Conservation (phyloP, 2,113 vertebrate species). For the Erpornis zantholeuca region DNA sequence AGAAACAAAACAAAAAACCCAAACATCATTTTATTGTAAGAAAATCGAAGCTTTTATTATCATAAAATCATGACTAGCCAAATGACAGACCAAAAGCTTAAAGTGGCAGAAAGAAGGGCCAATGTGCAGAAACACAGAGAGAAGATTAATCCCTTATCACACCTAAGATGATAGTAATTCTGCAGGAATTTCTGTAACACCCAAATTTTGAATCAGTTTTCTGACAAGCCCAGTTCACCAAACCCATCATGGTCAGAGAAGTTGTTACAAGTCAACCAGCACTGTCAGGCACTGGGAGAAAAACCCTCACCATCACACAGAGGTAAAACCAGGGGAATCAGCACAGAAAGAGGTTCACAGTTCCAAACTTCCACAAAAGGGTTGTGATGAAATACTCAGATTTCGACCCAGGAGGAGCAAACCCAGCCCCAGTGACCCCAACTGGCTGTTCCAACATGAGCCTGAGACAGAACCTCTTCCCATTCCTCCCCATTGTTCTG, state of each 20-base stretch:
- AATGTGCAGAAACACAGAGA: background rate
- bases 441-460: background rate
- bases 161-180: background rate
- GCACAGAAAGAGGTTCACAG: background rate
- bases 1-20: background rate
- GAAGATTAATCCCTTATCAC: background rate
- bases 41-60: background rate
- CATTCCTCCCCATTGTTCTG: conserved; percentile 1
- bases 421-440: background rate
- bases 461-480: background rate
- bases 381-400: background rate
- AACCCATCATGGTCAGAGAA: background rate
- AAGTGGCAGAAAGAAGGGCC: background rate
- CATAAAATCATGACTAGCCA: background rate
- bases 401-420: background rate
- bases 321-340: background rate
- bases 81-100: background rate
- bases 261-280: background rate
- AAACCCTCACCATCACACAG: background rate
- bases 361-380: background rate
- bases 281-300: background rate
- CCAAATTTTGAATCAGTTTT: background rate
- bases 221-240: background rate
- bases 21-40: background rate
- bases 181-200: background rate